These are phyloP conservation scores for Omphaloscelis lunosa DNA, from an alignment of 2,888 invertebrate genomes.

Conservation along the genomic window DNA sequence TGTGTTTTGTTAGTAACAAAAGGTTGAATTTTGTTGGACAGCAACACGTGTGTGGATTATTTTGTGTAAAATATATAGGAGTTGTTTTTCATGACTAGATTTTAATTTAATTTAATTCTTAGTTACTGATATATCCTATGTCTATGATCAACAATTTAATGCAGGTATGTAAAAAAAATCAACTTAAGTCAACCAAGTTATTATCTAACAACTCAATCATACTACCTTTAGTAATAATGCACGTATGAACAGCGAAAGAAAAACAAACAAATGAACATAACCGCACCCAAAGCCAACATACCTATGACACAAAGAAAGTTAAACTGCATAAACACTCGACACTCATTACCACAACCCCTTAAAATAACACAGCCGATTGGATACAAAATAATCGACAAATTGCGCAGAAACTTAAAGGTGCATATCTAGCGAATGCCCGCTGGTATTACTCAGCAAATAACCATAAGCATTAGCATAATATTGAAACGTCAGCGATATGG, in stretches of 20 bases:
- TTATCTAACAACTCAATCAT: background rate
- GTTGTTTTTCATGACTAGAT: background rate
- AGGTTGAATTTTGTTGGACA: slow-evolving; percentile 20
- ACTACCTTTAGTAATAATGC: background rate
- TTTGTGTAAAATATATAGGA: background rate
- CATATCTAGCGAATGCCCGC: slow-evolving; percentile 68
- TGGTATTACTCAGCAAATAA: slow-evolving; percentile 78
- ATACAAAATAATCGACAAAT: slow-evolving; percentile 71
- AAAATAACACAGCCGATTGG: slow-evolving; percentile 68
- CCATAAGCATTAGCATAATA: slow-evolving; percentile 86
- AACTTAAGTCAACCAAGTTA: too few species aligned
- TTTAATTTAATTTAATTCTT: too few species aligned
- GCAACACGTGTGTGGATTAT: slow-evolving; percentile 3
- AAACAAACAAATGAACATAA: slow-evolving; percentile 6
- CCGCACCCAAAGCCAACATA: slow-evolving; percentile 37
- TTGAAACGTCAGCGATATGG: slow-evolving; percentile 87
- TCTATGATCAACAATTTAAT: background rate
- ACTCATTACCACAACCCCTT: slow-evolving; percentile 67
- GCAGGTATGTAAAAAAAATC: background rate
- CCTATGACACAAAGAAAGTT: slow-evolving; percentile 46
- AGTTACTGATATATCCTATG: background rate
- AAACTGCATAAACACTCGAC: slow-evolving; percentile 55
- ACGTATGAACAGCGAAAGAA: background rate
- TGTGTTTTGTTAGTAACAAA: slow-evolving; percentile 44
- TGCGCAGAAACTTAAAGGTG: slow-evolving; percentile 68